These are phyloP conservation scores for Camponotus fellah DNA, from an alignment of 2,888 invertebrate species.

Conservation along the genomic window DNA sequence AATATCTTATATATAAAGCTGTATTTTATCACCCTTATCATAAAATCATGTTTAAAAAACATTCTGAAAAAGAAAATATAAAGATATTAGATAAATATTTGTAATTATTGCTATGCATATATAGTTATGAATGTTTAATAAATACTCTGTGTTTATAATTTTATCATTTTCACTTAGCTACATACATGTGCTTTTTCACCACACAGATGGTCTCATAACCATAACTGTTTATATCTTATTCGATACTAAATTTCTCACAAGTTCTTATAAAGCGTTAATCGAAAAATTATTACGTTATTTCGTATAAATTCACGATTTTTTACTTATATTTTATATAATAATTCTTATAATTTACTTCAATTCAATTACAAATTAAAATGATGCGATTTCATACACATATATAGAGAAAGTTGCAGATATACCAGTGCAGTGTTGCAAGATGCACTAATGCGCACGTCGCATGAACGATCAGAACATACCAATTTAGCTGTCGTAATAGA, in stretches of 20 bases:
- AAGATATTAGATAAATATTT: neutral
- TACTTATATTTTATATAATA: neutral
- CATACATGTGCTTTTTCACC: neutral
- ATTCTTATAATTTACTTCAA: conserved; percentile 1
- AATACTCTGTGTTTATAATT: neutral
- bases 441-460: neutral
- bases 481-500: neutral
- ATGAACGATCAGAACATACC: neutral
- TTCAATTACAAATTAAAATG: neutral
- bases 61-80: conserved; percentile 56
- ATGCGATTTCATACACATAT: neutral
- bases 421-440: neutral
- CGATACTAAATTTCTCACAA: neutral
- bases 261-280: neutral
- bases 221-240: conserved; percentile 4
- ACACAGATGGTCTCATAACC: neutral
- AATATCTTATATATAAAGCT: neutral
- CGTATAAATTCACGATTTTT: neutral
- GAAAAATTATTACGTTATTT: neutral
- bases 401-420: neutral
- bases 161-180: neutral
- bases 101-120: neutral
- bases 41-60: neutral
- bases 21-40: neutral
- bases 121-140: neutral